phyloP scores from a whole-genome alignment of 2,113 vertebrate species.

The Entomyzon cyanotis region DNA sequence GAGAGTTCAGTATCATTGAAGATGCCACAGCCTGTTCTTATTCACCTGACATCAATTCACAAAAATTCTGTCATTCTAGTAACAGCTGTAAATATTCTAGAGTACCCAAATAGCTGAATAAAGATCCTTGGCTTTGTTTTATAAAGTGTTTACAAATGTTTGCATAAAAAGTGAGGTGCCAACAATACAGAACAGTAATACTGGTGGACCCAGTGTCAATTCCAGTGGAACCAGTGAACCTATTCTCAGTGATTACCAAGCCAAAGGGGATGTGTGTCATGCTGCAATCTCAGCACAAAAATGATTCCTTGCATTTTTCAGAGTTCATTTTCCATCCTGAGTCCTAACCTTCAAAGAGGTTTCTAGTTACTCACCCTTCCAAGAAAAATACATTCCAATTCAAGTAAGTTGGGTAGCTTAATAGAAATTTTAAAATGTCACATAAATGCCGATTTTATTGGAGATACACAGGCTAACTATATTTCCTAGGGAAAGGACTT shows the following conservation, averaged over 20 bases:
- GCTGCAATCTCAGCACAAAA: background rate
- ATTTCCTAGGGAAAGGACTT: background rate
- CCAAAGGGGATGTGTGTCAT: background rate
- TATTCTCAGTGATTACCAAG: background rate
- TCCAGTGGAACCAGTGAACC: background rate
- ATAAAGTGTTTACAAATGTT: background rate
- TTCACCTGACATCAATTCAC: background rate
- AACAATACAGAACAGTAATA: background rate
- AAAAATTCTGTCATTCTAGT: background rate
- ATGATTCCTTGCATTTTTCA: slow-evolving; percentile 12
- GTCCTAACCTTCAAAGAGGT: background rate
- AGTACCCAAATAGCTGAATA: background rate
- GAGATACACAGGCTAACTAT: background rate
- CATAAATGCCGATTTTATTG: background rate
- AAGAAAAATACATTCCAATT: background rate
- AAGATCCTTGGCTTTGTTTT: background rate
- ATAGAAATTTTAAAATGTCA: slow-evolving; percentile 25
- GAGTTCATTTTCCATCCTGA: slow-evolving; percentile 43
- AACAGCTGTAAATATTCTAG: background rate
- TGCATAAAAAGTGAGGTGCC: background rate
- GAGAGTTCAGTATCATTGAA: background rate
- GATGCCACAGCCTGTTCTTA: background rate
- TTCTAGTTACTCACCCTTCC: slow-evolving; percentile 30
- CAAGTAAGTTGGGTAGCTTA: background rate
- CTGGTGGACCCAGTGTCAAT: background rate